These are phyloP conservation scores for Cassiopea andromeda DNA, from an alignment of 30 jellyfish, hydroid and myxozoan genomes.

Conservation along the genomic window DNA sequence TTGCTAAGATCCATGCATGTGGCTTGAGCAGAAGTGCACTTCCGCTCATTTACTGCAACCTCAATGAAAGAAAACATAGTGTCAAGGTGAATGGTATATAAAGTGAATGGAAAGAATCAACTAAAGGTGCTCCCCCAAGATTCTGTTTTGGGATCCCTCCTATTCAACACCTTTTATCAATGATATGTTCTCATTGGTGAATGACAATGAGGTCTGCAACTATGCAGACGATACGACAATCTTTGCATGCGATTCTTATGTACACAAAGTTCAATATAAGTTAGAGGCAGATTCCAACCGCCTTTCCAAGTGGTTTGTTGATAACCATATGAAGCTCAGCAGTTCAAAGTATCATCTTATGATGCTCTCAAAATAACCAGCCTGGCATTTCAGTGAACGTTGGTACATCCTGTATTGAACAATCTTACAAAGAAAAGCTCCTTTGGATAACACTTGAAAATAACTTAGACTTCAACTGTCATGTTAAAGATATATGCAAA, in stretches of 20 bases:
- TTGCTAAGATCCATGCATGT: constrained; percentile 38
- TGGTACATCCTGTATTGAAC: neutral
- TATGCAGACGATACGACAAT: neutral
- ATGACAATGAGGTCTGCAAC: constrained; percentile 1
- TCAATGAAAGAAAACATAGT: neutral
- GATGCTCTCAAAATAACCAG: neutral
- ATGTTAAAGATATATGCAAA: constrained; percentile 31
- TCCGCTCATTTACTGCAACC: neutral
- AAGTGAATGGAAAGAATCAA: constrained; percentile 14
- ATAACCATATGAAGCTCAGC: neutral
- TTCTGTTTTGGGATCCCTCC: constrained; percentile 5
- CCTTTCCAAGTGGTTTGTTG: neutral
- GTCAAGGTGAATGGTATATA: constrained; percentile 11
- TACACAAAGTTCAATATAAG: constrained; percentile 4
- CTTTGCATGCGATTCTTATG: constrained; percentile 24
- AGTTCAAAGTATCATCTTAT: neutral
- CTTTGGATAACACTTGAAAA: constrained; percentile 21
- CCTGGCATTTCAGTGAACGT: too few species aligned
- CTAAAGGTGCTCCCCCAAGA: constrained; percentile 15
- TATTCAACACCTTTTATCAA: neutral
- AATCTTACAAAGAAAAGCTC: constrained; percentile 16
- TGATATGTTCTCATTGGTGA: neutral
- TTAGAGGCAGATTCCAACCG: constrained; percentile 8
- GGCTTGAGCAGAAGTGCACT: constrained; percentile 32
- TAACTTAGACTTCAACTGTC: constrained; percentile 3